Conservation (phyloP, 2,113 vertebrate species). For the Mustela nigripes region DNA sequence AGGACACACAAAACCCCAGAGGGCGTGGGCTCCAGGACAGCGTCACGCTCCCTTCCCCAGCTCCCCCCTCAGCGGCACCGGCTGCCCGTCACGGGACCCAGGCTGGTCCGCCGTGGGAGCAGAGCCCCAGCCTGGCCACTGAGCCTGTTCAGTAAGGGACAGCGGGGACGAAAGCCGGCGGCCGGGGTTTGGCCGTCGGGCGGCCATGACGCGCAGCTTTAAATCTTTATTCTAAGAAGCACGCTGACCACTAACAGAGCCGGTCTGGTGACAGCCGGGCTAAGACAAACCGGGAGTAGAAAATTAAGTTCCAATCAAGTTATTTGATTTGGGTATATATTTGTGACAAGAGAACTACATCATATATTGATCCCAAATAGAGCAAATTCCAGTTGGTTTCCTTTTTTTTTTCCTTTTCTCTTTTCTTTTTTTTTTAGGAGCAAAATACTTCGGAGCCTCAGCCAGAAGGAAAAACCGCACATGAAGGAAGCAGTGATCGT, state of each 20-base stretch:
- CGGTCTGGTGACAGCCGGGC: background rate
- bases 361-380: background rate
- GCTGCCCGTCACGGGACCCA: accelerated
- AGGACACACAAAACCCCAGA: background rate
- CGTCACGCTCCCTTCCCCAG: accelerated
- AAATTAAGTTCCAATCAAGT: background rate
- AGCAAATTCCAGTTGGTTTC: background rate
- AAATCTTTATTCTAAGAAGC: background rate
- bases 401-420: background rate
- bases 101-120: accelerated
- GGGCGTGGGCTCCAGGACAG: accelerated
- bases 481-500: accelerated
- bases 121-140: background rate
- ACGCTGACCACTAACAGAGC: accelerated
- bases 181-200: accelerated
- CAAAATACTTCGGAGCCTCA: background rate
- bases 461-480: background rate
- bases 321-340: background rate
- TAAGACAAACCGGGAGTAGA: background rate
- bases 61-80: accelerated
- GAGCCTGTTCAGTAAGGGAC: background rate
- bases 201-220: accelerated
- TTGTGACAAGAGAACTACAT: background rate
- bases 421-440: too few species aligned
- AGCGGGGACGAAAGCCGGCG: accelerated